Evolutionary conservation across 2,888 invertebrate genomes (phyloP), one percentile per base, ranked within the genome.

Genomic region (Steinernema scapterisci): DNA sequence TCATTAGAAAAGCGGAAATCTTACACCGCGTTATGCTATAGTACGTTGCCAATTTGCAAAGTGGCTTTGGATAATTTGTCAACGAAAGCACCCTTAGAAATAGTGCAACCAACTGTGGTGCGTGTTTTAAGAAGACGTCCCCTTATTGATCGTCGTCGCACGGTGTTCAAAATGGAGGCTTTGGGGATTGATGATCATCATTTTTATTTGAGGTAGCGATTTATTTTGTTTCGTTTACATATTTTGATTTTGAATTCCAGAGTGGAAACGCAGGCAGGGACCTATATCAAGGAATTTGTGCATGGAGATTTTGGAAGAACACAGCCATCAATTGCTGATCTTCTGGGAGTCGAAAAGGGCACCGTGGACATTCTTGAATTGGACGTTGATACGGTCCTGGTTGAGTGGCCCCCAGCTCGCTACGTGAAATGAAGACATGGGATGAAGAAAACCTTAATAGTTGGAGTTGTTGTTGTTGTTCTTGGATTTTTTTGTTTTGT

Each of bases 231-330:
- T 44, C 76, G 11, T 16, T 70, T 1, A 51, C n/a, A n/a, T n/a
- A 25, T 75, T 19, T 76, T 27, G 6, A 21, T 73, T 13, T 6
- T 71, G 23, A 3, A 3, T 72, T 54, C 5, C 52, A 81, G 83
- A 72, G 74, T 86, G 19, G 83, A 84, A 74, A 86, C 86, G 1
- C 86, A 87, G 79, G 87, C 87, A 16, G 87, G 87, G 19, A 88
- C 88, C 1, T 99, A 99, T 88, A 92, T 99, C 0, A 99, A 99
- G 89, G 97, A 99, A 90, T 94, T 97, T 90, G 93, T 94, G 23
- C 95, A 97, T 89, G 95, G 97, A 1, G 97, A 99, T 90, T 93
- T 96, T 88, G 93, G 94, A 0, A 91, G 97, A 81, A 95, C 95
- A 0, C 88, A 87, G 11, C 97, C 97, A 25, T 86, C 84, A 1